These are phyloP conservation scores for Procapra przewalskii DNA, from an alignment of 2,113 vertebrate species.

Conservation along the genomic window DNA sequence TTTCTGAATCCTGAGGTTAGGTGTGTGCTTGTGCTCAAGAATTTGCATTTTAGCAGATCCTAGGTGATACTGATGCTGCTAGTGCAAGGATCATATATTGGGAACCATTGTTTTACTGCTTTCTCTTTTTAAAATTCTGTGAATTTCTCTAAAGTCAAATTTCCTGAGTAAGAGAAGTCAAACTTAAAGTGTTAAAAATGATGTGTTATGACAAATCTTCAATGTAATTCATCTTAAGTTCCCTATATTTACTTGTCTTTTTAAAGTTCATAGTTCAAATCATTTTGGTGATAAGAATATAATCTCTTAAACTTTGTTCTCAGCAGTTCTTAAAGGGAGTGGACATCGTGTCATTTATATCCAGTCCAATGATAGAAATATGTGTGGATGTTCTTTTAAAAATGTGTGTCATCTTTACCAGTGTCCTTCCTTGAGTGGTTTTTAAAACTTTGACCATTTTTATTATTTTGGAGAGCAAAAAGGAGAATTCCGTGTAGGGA, in stretches of 20 bases:
- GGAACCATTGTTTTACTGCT: neutral
- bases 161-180: neutral
- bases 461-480: neutral
- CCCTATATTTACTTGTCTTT: neutral
- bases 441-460: neutral
- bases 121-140: neutral
- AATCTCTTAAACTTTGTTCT: neutral
- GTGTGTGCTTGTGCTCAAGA: neutral
- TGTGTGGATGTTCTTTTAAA: neutral
- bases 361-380: neutral
- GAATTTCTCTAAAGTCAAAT: neutral
- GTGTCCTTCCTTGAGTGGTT: neutral
- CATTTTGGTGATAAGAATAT: neutral
- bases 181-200: neutral
- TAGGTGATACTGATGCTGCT: neutral
- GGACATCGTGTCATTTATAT: neutral
- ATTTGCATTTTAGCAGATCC: neutral
- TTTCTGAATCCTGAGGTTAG: neutral
- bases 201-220: neutral
- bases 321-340: neutral
- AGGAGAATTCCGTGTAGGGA: neutral
- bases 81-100: neutral
- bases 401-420: neutral
- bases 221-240: slow-evolving; percentile 15
- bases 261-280: slow-evolving; percentile 8